Base-by-base conservation (phyloP, 2,113 vertebrate genomes). In the Coptodon bakossiorum region DNA sequence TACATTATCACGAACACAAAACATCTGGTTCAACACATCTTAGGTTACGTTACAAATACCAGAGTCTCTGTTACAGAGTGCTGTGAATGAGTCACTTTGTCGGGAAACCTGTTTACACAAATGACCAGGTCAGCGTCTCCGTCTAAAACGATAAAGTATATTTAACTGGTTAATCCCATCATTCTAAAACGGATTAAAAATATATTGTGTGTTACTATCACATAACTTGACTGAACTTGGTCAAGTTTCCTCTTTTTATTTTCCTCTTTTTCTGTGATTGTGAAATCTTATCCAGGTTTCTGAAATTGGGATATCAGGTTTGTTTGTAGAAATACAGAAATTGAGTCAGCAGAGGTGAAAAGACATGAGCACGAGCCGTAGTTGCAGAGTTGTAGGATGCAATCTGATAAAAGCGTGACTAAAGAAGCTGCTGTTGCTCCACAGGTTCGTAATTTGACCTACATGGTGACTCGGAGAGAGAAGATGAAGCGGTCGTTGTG, bases 381-480 rank as follows among this genome's bases (percentile, higher is more conserved):
- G 24, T 17, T 78, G 40, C 57, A 16, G 7, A 61, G 27, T 12
- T 50, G 24, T 16, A 31, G 43, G 16, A 19, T 29, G 43, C 6
- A 31, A 50, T 50, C 43, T 34, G 43, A 50, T 31, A 48, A 31
- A 48, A 19, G 61, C 1, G 6, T 11, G 6, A 57, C 7, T 80
- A 17, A 53, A 17, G 24, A 56, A 6, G 17, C n/a, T 83, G 81
- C 57, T 34, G 53, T 76, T 31, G 31, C 71, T 40, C 80, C 27
- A 94, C 93, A 99, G 99, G 99, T 99, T 54, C 97, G 99, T 17
- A 99, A 99, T 93, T 96, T 99, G 93, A 99, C 98, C 79, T 99
- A 99, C 96, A 99, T 99, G 98, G 99, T 99, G 96, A 99, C 98
- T 0, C 97, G 98, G 86, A 96, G 99, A 93, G 99, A 99, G 95